phyloP scores from a whole-genome alignment of 2,888 invertebrate species.

The Drosophila anomalata region DNA sequence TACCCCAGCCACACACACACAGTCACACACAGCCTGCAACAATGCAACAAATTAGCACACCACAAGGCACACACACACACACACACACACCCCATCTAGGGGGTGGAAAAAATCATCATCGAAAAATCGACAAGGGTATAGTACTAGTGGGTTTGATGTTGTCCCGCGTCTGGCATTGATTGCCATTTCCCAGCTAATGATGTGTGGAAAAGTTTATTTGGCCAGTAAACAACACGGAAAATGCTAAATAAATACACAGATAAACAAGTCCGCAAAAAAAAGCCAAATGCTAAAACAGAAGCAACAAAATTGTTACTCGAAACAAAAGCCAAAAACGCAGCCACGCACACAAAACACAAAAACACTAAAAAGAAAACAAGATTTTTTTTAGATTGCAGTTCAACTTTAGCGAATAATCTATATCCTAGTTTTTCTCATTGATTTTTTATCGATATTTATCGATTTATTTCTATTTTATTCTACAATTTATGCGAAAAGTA shows the following conservation, averaged over 20 bases:
- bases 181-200: conserved; percentile 64
- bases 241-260: conserved; percentile 70
- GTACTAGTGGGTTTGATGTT: conserved; percentile 10
- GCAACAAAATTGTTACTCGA: neutral
- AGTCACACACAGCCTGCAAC: conserved; percentile 16
- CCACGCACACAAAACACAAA: neutral
- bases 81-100: neutral
- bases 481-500: too few species aligned
- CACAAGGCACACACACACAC: neutral
- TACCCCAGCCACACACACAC: conserved; percentile 21
- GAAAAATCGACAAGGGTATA: neutral
- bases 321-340: conserved; percentile 1
- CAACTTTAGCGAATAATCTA: neutral
- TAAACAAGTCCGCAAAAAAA: conserved; percentile 29
- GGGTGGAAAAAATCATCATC: neutral
- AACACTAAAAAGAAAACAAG: neutral
- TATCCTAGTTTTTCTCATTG: neutral
- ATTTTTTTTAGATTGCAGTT: neutral
- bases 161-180: conserved; percentile 63
- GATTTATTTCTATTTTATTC: too few species aligned
- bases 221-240: conserved; percentile 70
- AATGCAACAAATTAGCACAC: conserved; percentile 46
- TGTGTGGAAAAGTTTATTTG: conserved; percentile 78
- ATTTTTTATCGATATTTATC: neutral
- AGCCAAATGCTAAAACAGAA: conserved; percentile 14